Evolutionary conservation across 2,888 invertebrate genomes (phyloP), one percentile per base, ranked within the genome.

Genomic region (Lasioglossum figueresi): DNA sequence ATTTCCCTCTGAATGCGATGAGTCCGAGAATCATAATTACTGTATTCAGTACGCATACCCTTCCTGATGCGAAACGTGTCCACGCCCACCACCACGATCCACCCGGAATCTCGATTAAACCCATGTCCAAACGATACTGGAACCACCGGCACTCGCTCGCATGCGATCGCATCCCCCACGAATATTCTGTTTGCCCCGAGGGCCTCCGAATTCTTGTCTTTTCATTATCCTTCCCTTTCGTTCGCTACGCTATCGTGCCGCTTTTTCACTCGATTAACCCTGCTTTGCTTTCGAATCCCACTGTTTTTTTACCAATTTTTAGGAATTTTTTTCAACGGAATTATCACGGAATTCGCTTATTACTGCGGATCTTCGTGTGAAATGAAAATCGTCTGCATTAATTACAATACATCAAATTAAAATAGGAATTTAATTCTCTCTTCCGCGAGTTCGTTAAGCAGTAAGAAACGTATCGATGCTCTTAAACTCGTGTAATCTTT

Each of bases 21-120:
- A 90, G 92, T 91, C 90, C 91, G 90, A 90, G 92, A 93, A 93
- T 94, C 92, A 93, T 94, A 94, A 94, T 94, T 93, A 92, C 93
- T 93, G 91, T 93, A 93, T 93, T 92, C 92, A 88, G 89, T 85
- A 80, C 87, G 91, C 91, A 92, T 92, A 91, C 89, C 91, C 90
- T 84, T 86, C 89, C 86, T 91, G 92, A 92, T 92, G 93, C 88
- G 88, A 90, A 91, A 91, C 90, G 90, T 89, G 89, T 90, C 88
- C 89, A 83, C 86, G 80, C 87, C 88, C 76, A 73, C 73, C 23
- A 40, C 34, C 37, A 85, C 82, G 84, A 83, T 80, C 88, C 82
- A 83, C 77, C 78, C 87, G 91, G 90, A 92, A 92, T 92, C 88
- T 83, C 87, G 90, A 92, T 92, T 91, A 91, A 89, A 80, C 83